Evolutionary conservation across 2,888 invertebrate genomes (phyloP).

Genomic region (Diadromus collaris): DNA sequence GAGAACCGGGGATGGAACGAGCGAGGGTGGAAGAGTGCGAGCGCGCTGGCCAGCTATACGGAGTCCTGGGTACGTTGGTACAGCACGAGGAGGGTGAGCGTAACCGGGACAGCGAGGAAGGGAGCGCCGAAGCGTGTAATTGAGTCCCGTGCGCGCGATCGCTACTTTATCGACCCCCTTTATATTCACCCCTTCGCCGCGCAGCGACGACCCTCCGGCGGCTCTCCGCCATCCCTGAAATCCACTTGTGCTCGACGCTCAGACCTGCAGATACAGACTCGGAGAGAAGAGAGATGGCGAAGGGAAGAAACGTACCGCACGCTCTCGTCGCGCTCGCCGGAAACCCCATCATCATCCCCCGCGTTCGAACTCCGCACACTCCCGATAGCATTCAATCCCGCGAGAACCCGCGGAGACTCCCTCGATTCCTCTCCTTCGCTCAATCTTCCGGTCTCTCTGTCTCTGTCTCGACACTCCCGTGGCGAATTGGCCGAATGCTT

Average conservation of each 20-base stretch:
- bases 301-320: constrained; percentile 43
- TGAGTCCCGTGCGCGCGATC: constrained; percentile 79
- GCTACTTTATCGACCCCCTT: constrained; percentile 79
- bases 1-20: constrained; percentile 50
- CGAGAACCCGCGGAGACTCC: constrained; percentile 55
- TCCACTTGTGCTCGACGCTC: constrained; percentile 39
- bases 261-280: neutral
- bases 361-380: constrained; percentile 44
- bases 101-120: constrained; percentile 59
- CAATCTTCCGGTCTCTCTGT: constrained; percentile 29
- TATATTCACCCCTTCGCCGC: constrained; percentile 62
- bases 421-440: no score
- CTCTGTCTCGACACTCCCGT: constrained; percentile 51
- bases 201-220: constrained; percentile 51
- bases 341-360: constrained; percentile 46
- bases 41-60: constrained; percentile 26
- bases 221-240: constrained; percentile 43
- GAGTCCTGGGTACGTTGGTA: neutral
- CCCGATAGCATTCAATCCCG: constrained; percentile 45
- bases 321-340: constrained; percentile 40
- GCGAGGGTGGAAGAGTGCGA: constrained; percentile 40
- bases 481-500: constrained; percentile 64
- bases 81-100: constrained; percentile 35
- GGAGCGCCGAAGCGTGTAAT: constrained; percentile 79
- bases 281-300: constrained; percentile 1